A percentile compares a stretch with the other conserved stretches of the same genome.
These are phyloP conservation scores for Imbricaverruca yamaguchii DNA, from an alignment of 2,888 invertebrate species.

Conservation along the genomic window DNA sequence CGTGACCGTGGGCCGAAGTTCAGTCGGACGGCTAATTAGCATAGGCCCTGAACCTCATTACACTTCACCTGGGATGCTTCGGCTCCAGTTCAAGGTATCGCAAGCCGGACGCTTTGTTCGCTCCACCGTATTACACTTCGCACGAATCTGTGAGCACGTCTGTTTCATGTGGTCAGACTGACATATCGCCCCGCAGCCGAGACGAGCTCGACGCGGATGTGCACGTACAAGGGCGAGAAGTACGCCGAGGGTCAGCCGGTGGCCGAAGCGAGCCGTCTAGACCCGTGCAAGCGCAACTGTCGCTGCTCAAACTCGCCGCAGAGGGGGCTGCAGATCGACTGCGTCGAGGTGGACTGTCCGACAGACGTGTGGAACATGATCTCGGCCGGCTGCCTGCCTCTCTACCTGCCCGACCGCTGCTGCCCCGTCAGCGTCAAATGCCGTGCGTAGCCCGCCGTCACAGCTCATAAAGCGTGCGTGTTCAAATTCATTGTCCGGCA, in stretches of 20 bases:
- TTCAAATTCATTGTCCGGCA: no score
- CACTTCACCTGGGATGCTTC: no score
- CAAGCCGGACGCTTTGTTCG: no score
- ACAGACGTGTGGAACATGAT: not conserved
- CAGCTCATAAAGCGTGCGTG: no score
- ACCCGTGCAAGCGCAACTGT: not conserved
- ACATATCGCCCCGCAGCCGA: not conserved
- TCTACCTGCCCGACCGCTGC: constrained; percentile 21
- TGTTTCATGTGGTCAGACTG: no score
- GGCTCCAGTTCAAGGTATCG: no score
- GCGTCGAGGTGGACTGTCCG: constrained; percentile 6
- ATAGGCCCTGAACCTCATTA: no score
- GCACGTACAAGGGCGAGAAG: not conserved
- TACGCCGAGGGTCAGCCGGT: not conserved
- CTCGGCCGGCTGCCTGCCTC: constrained; percentile 11
- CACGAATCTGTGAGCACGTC: no score
- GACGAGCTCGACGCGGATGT: not conserved
- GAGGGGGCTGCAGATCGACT: not conserved
- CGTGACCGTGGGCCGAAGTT: no score
- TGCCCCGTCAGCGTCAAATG: not conserved
- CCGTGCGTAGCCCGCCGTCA: not conserved
- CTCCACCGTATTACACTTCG: no score
- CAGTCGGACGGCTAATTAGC: no score
- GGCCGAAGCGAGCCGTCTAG: not conserved
- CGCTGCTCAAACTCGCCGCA: not conserved